Evolutionary conservation across 2,113 vertebrate genomes (phyloP).

Genomic region (Boulengeromyrus knoepffleri): DNA sequence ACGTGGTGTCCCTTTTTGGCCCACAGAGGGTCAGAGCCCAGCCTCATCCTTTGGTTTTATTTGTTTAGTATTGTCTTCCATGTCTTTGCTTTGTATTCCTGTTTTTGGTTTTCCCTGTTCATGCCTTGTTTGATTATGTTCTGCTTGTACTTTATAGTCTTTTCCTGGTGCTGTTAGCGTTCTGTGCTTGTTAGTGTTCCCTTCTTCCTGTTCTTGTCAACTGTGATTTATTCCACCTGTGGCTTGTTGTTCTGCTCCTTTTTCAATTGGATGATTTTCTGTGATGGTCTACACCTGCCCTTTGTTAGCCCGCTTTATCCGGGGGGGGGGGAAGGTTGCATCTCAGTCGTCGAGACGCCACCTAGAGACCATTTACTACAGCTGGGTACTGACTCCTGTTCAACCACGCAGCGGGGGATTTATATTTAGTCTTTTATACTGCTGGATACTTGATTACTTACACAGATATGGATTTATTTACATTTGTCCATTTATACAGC

Average conservation of each 20-base stretch:
- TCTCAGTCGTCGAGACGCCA: background rate
- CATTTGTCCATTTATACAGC: background rate
- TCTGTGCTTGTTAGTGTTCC: too few relatives aligned
- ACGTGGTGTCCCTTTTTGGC: too few relatives aligned
- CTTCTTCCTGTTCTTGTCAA: too few relatives aligned
- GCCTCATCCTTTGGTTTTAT: conserved; percentile 30
- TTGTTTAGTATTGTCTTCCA: background rate
- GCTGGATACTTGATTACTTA: background rate
- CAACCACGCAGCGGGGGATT: background rate
- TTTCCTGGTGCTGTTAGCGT: conserved; percentile 34
- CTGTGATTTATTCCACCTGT: too few relatives aligned
- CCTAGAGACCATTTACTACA: background rate
- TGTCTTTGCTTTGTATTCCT: background rate
- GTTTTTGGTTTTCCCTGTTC: background rate
- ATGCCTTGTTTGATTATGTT: background rate
- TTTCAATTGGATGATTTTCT: too few relatives aligned
- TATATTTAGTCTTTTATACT: background rate
- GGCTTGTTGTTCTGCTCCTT: too few relatives aligned
- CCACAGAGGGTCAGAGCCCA: too few relatives aligned
- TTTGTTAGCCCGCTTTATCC: too few relatives aligned
- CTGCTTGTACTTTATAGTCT: conserved; percentile 22
- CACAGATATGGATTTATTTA: background rate
- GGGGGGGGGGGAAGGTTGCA: background rate
- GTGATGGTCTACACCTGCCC: too few relatives aligned
- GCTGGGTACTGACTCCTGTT: background rate